A percentile compares a stretch with the other conserved stretches of the same genome.
These are phyloP conservation scores for Eremophila alpestris DNA, from an alignment of 2,797 vertebrate genomes.

Conservation along the genomic window DNA sequence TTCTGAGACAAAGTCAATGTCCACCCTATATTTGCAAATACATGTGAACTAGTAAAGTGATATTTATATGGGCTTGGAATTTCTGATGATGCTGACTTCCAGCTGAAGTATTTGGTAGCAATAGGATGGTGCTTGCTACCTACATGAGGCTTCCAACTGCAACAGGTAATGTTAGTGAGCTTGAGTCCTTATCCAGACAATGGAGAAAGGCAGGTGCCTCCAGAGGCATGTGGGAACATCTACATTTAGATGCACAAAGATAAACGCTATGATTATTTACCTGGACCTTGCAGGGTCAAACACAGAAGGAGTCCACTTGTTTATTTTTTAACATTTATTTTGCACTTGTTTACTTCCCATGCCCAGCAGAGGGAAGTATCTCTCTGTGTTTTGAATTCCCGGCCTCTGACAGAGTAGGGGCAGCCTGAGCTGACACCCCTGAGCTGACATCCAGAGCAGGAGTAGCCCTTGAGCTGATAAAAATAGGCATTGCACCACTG, in stretches of 20 bases:
- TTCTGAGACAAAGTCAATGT: not conserved
- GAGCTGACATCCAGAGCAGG: not conserved
- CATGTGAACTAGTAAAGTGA: not conserved
- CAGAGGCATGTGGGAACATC: not conserved
- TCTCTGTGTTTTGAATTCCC: not conserved
- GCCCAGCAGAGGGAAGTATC: conserved; percentile 55
- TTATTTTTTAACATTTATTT: not conserved
- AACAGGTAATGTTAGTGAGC: not conserved
- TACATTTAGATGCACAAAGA: not conserved
- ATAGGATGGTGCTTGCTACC: not conserved
- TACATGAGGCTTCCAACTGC: not conserved
- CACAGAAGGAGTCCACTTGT: not conserved
- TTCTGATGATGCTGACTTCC: not conserved
- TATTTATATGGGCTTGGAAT: not conserved
- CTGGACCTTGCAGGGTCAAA: not conserved
- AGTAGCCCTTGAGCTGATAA: not conserved
- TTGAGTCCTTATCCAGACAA: not conserved
- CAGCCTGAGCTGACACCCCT: not conserved
- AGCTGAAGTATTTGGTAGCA: not conserved
- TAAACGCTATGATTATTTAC: not conserved
- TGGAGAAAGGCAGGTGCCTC: not conserved
- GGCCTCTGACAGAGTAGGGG: not conserved
- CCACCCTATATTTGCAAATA: not conserved
- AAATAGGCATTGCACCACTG: not conserved
- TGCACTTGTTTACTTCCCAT: not conserved